Conservation (phyloP, 2,113 vertebrate genomes). For the Xiphias gladius region DNA sequence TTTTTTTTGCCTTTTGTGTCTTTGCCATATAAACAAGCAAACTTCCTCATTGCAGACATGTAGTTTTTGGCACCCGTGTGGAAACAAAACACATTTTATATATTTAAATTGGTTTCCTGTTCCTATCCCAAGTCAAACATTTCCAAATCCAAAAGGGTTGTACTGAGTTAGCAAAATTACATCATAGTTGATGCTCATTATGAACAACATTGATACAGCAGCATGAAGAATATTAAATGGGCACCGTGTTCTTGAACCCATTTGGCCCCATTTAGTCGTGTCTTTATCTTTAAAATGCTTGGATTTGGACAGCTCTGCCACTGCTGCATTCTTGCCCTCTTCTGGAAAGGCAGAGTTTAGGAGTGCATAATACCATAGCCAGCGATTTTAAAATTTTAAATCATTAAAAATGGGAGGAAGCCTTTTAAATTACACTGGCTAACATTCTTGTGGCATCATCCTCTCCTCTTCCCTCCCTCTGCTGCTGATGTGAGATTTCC, state of each 20-base stretch:
- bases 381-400: neutral
- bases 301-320: neutral
- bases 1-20: no score
- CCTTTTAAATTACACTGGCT: neutral
- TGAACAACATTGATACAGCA: neutral
- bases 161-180: neutral
- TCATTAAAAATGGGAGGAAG: neutral
- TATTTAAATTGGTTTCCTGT: neutral
- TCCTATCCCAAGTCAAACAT: neutral
- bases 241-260: neutral
- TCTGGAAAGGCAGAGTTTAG: no score
- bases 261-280: neutral
- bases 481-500: neutral
- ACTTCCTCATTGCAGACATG: neutral
- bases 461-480: neutral
- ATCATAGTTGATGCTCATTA: neutral
- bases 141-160: neutral
- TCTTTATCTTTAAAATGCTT: neutral
- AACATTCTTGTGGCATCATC: neutral
- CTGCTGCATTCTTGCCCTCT: neutral
- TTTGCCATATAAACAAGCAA: neutral
- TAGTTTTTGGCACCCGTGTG: neutral
- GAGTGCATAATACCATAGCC: neutral
- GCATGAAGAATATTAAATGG: neutral
- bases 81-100: no score